Evolutionary conservation across 2,113 vertebrate genomes (phyloP).

Genomic region (Elanus axillaris): DNA sequence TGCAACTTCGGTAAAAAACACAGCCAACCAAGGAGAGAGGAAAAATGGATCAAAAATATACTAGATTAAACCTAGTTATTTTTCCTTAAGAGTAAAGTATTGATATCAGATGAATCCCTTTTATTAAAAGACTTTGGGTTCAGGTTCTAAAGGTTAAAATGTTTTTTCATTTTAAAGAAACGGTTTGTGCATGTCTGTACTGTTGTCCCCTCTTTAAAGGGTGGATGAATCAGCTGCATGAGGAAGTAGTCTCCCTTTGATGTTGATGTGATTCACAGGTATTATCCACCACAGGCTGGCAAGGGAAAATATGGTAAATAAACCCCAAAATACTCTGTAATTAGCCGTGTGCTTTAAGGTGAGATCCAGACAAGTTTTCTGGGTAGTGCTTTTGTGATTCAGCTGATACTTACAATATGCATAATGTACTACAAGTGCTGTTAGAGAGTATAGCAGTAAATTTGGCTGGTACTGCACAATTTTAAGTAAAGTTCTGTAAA

Average conservation of each 20-base stretch:
- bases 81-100: neutral
- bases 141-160: neutral
- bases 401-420: neutral
- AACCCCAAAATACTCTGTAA: neutral
- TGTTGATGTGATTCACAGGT: neutral
- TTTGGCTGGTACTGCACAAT: neutral
- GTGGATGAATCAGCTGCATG: neutral
- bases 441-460: neutral
- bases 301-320: neutral
- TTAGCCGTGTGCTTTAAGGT: neutral
- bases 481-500: constrained; percentile 35
- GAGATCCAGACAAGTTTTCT: neutral
- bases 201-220: neutral
- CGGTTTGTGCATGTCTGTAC: neutral
- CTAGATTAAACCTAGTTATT: neutral
- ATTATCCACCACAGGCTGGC: neutral
- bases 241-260: neutral
- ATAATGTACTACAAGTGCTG: neutral
- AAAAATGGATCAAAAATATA: neutral
- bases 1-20: neutral
- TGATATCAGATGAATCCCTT: neutral
- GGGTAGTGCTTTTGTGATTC: neutral
- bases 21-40: neutral
- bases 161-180: neutral
- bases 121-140: neutral